These are phyloP conservation scores for Lepidochrysops patricia DNA, from an alignment of 2,888 invertebrate species.

Conservation along the genomic window DNA sequence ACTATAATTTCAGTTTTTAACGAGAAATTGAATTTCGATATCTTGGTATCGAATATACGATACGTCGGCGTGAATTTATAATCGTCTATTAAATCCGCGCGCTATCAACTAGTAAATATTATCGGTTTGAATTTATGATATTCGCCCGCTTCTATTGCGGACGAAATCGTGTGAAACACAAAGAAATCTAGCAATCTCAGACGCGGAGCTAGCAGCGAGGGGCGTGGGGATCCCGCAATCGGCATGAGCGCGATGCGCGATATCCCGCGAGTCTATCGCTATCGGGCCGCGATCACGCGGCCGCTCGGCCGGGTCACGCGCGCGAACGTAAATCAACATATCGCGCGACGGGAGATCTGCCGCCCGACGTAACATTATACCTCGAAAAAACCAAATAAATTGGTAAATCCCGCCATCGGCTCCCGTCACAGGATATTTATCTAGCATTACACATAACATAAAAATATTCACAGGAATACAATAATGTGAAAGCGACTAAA, in stretches of 20 bases:
- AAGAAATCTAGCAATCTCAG: slow-evolving; percentile 61
- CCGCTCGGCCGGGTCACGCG: slow-evolving; percentile 70
- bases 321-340: slow-evolving; percentile 75
- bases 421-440: slow-evolving; percentile 34
- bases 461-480: not conserved
- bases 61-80: slow-evolving; percentile 4
- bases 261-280: slow-evolving; percentile 61
- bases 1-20: slow-evolving; percentile 1
- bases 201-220: slow-evolving; percentile 40
- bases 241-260: slow-evolving; percentile 70
- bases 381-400: slow-evolving; percentile 61
- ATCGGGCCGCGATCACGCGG: slow-evolving; percentile 73
- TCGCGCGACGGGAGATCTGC: slow-evolving; percentile 72
- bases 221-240: slow-evolving; percentile 64
- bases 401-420: slow-evolving; percentile 52
- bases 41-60: not conserved
- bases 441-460: slow-evolving; percentile 10
- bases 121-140: slow-evolving; percentile 29
- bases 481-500: not conserved
- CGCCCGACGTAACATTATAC: slow-evolving; percentile 58
- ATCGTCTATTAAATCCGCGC: slow-evolving; percentile 4
- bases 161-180: slow-evolving; percentile 54
- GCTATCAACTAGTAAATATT: slow-evolving; percentile 18
- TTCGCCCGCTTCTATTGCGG: slow-evolving; percentile 28
- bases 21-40: not conserved